These are phyloP conservation scores for Regulus satrapa DNA, from an alignment of 2,113 vertebrate genomes.

Conservation along the genomic window DNA sequence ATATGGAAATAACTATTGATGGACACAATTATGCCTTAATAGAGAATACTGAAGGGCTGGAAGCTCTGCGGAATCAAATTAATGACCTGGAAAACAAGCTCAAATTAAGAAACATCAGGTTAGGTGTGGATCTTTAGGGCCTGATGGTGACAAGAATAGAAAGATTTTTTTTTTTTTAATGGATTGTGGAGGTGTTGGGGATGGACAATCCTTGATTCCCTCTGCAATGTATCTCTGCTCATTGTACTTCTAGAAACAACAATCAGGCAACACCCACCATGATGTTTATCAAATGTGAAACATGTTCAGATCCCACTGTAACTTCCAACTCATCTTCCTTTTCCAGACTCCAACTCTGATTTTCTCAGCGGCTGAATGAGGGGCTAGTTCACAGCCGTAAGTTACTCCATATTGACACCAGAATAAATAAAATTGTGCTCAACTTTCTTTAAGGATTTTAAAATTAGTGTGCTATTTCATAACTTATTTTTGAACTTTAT, in stretches of 20 bases:
- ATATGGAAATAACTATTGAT: slow-evolving; percentile 48
- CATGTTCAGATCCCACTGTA: not conserved
- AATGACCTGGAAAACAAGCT: slow-evolving; percentile 70
- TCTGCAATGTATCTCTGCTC: not conserved
- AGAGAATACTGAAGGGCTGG: slow-evolving; percentile 23
- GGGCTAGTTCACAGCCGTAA: not conserved
- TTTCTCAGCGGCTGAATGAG: not conserved
- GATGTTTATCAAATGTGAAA: not conserved
- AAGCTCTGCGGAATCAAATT: slow-evolving; percentile 59
- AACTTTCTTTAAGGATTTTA: not conserved
- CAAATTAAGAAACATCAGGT: slow-evolving; percentile 63
- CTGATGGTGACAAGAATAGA: not conserved
- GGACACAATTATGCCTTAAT: slow-evolving; percentile 55
- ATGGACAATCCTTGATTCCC: slow-evolving; percentile 5
- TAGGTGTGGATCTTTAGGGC: slow-evolving; percentile 30
- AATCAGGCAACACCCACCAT: not conserved
- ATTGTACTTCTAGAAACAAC: not conserved
- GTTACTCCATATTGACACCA: not conserved
- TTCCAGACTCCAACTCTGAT: not conserved
- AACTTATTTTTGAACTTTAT: not conserved
- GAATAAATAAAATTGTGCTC: not conserved
- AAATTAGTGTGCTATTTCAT: not conserved
- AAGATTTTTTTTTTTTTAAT: slow-evolving; percentile 29
- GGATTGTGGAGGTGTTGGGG: slow-evolving; percentile 21
- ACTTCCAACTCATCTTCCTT: not conserved